Conservation (phyloP, 2,113 vertebrate genomes). For the Cettia cetti region DNA sequence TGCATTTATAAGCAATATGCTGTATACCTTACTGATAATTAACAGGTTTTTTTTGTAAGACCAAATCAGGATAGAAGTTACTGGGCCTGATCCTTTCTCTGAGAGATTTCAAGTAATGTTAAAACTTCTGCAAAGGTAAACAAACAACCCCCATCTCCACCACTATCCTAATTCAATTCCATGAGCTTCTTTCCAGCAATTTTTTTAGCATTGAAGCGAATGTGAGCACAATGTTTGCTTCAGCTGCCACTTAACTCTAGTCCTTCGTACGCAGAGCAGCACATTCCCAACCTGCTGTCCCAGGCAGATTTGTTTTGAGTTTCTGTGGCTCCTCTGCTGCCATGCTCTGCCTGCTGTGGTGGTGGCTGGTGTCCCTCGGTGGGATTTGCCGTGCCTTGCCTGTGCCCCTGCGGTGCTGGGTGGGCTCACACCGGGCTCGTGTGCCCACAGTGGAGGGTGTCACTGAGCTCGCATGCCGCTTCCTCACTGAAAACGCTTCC, state of each 20-base stretch:
- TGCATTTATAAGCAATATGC: neutral
- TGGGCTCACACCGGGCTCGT: accelerated
- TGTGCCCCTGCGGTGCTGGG: accelerated
- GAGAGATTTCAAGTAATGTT: neutral
- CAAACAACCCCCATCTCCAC: accelerated
- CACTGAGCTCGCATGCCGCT: accelerated
- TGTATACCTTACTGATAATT: neutral
- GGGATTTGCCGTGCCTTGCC: neutral
- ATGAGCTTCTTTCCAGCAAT: neutral
- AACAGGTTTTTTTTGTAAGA: neutral
- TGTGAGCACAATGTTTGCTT: neutral
- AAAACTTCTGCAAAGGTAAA: neutral
- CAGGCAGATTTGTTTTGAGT: neutral
- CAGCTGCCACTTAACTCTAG: neutral
- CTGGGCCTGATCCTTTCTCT: neutral
- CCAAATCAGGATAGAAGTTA: neutral
- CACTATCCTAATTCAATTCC: neutral
- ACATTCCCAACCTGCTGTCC: neutral
- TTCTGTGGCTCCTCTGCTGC: neutral
- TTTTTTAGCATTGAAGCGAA: accelerated
- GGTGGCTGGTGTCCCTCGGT: neutral
- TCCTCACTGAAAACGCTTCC: accelerated
- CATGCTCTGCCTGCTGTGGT: accelerated
- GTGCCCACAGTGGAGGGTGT: neutral
- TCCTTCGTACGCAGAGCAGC: accelerated